A percentile compares a stretch with the other conserved stretches of the same genome.
Evolutionary conservation across 2,113 vertebrate species (phyloP).

Genomic region (Daubentonia madagascariensis): DNA sequence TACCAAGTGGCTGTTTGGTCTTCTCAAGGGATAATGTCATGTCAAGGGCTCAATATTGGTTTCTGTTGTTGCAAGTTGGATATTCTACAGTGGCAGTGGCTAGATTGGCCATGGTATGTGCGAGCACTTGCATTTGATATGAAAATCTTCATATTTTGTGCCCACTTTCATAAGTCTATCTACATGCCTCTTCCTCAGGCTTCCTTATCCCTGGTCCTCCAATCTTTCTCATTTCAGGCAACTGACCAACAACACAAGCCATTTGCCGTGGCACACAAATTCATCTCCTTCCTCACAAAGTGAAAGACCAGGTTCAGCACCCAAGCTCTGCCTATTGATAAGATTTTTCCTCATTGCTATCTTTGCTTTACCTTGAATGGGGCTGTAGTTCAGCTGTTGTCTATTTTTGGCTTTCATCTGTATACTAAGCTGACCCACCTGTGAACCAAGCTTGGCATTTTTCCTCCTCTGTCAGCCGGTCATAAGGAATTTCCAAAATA

Average conservation of each 20-base stretch:
- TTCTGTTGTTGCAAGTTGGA: neutral
- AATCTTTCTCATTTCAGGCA: neutral
- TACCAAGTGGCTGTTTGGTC: neutral
- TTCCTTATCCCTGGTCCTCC: neutral
- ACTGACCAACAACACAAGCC: neutral
- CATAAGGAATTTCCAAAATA: neutral
- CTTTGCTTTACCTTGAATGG: neutral
- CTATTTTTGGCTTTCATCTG: neutral
- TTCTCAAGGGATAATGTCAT: neutral
- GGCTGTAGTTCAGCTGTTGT: neutral
- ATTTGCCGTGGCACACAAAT: neutral
- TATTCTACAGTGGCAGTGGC: neutral
- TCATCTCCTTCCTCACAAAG: neutral
- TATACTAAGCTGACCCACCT: neutral
- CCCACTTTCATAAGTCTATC: neutral
- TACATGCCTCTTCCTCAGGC: neutral
- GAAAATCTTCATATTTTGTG: neutral
- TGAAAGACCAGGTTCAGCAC: neutral
- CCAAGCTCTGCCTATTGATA: neutral
- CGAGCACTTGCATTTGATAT: neutral
- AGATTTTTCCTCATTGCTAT: neutral
- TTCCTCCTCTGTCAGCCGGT: neutral
- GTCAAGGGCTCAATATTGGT: neutral
- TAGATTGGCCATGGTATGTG: neutral
- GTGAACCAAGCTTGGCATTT: neutral